phyloP scores from a whole-genome alignment of 2,113 vertebrate species.

The Meriones unguiculatus region DNA sequence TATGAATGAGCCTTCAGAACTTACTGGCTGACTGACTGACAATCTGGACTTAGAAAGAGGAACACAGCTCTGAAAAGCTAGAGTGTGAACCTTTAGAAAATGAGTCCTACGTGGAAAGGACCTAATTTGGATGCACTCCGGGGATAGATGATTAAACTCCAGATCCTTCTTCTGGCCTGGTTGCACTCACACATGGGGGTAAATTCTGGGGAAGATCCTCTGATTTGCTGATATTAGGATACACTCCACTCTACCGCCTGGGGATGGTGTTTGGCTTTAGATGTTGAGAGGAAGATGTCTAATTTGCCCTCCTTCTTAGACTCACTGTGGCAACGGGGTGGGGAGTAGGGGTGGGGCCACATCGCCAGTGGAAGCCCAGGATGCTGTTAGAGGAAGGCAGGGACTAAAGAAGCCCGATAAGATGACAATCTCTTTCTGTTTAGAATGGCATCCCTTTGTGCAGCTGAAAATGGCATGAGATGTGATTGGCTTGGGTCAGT shows the following conservation, averaged over 20 bases:
- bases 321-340: background rate
- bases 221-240: background rate
- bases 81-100: background rate
- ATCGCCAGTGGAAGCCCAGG: background rate
- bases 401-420: background rate
- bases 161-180: background rate
- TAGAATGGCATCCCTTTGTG: background rate
- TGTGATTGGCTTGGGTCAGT: background rate
- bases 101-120: background rate
- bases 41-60: background rate
- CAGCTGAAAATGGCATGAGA: background rate
- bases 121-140: background rate
- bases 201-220: background rate
- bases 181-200: background rate
- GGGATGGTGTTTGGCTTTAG: background rate
- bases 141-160: background rate
- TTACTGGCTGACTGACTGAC: background rate
- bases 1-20: background rate
- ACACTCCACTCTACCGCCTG: background rate
- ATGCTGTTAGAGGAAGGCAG: background rate
- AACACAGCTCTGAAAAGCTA: background rate
- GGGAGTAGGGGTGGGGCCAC: background rate
- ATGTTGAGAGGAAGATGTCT: background rate
- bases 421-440: background rate
- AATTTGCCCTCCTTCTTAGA: conserved; percentile 3